Percentiles rank a stretch among this genome's conserved stretches.
These are phyloP conservation scores for Umimayanthus chanpuru DNA, from an alignment of 92 coral and sea anemone genomes.

Conservation along the genomic window DNA sequence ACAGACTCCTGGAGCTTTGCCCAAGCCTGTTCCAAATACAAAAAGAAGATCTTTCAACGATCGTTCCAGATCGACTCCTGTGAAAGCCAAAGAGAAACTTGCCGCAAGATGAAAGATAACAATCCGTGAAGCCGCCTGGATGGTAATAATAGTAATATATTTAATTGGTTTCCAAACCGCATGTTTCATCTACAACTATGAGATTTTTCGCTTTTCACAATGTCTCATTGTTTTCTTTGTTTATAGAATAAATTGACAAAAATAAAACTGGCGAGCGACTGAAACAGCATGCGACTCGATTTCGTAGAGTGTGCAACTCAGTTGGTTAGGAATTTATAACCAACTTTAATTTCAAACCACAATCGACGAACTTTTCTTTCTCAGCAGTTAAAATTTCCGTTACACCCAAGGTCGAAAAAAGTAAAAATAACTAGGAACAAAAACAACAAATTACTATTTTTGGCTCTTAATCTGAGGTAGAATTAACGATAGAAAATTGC, in stretches of 20 bases:
- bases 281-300: not conserved
- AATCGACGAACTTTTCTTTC: not conserved
- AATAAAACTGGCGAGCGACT: not conserved
- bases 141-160: not conserved
- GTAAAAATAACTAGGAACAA: too few relatives aligned
- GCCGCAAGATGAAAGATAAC: not conserved
- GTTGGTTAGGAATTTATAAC: not conserved
- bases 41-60: not conserved
- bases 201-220: not conserved
- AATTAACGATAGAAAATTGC: too few relatives aligned
- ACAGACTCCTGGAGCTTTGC: not conserved
- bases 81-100: not conserved
- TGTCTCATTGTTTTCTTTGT: not conserved
- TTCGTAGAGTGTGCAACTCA: too few relatives aligned
- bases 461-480: too few relatives aligned
- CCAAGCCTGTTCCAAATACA: constrained; percentile 3
- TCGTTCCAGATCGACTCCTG: constrained; percentile 1
- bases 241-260: not conserved
- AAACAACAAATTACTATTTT: too few relatives aligned
- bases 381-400: not conserved
- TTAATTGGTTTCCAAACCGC: not conserved
- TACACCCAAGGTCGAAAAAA: too few relatives aligned
- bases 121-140: not conserved
- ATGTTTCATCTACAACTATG: not conserved
- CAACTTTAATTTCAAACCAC: not conserved